Evolutionary conservation across 1,140 invertebrate genomes (phyloP).

Genomic region (Acromyrmex charruanus): DNA sequence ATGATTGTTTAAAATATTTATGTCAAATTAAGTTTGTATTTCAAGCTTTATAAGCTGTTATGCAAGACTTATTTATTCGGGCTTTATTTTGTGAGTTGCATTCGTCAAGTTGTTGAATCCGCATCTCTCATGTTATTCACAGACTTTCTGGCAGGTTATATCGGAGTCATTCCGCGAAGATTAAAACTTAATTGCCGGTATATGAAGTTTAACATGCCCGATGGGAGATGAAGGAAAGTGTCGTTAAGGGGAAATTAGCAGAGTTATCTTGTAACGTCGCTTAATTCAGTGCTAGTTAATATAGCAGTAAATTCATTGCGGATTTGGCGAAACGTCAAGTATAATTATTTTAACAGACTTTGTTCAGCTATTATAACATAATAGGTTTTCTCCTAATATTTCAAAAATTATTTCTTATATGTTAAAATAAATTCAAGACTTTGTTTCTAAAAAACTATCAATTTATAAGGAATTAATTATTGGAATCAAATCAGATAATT

Average conservation of each 20-base stretch:
- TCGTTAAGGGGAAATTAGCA: slow-evolving; percentile 37
- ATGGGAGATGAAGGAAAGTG: slow-evolving; percentile 53
- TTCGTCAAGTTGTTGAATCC: background rate
- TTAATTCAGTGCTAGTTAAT: slow-evolving; percentile 35
- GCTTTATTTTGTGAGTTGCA: slow-evolving; percentile 32
- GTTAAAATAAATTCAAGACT: background rate
- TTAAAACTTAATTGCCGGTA: slow-evolving; percentile 54
- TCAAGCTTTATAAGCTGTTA: background rate
- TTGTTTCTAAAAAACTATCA: background rate
- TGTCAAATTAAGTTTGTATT: background rate
- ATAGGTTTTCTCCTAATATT: background rate
- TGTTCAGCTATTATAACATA: background rate
- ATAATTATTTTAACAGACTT: slow-evolving; percentile 2
- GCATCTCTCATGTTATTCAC: background rate
- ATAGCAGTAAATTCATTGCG: slow-evolving; percentile 40
- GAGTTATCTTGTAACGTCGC: slow-evolving; percentile 44
- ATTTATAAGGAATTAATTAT: background rate
- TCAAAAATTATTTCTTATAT: background rate
- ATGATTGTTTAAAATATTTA: slow-evolving; percentile 27
- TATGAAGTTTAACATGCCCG: slow-evolving; percentile 51
- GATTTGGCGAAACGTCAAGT: background rate
- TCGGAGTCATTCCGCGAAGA: slow-evolving; percentile 36
- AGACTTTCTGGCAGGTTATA: slow-evolving; percentile 42
- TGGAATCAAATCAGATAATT: background rate
- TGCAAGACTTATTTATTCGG: background rate